Percentiles rank a stretch among this genome's conserved stretches.
Evolutionary conservation across 2,797 vertebrate species (phyloP).

Genomic region (Antennarius maculatus): DNA sequence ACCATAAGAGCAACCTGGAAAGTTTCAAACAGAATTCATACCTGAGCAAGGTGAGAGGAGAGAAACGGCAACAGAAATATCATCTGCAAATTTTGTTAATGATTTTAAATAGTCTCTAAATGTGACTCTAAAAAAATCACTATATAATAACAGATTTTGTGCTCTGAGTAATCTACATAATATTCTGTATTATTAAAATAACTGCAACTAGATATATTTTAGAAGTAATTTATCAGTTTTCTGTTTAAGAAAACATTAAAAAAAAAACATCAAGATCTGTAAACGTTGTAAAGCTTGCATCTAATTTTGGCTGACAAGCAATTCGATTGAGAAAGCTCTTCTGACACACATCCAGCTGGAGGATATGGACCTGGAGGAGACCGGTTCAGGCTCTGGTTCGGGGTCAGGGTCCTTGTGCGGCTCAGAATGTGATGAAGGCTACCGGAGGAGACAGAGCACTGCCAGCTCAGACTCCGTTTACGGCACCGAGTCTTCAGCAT

Average conservation of each 20-base stretch:
- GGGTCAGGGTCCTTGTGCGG: conserved; percentile 63
- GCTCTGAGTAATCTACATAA: not conserved
- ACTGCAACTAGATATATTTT: not conserved
- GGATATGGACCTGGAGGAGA: conserved; percentile 86
- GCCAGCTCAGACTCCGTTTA: conserved; percentile 69
- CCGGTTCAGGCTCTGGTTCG: conserved; percentile 61
- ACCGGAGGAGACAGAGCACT: conserved; percentile 59
- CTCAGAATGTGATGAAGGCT: conserved; percentile 67
- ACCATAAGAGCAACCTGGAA: conserved; percentile 81
- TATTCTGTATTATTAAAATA: not conserved
- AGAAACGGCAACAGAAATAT: not conserved
- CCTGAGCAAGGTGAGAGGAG: conserved; percentile 67
- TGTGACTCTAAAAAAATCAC: too few relatives aligned
- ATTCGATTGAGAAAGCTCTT: conserved; percentile 82
- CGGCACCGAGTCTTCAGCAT: conserved; percentile 70
- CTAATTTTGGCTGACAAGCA: conserved; percentile 69
- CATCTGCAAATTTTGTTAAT: not conserved
- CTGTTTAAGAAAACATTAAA: not conserved
- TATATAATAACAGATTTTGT: too few relatives aligned
- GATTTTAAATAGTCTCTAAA: not conserved
- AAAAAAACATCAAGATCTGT: not conserved
- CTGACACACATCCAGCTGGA: conserved; percentile 89
- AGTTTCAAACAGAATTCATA: conserved; percentile 78
- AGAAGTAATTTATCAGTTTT: conserved; percentile 5
- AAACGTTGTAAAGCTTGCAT: conserved; percentile 18